Conservation (phyloP, 2,888 invertebrate genomes). For the Mactromeris polynyma region DNA sequence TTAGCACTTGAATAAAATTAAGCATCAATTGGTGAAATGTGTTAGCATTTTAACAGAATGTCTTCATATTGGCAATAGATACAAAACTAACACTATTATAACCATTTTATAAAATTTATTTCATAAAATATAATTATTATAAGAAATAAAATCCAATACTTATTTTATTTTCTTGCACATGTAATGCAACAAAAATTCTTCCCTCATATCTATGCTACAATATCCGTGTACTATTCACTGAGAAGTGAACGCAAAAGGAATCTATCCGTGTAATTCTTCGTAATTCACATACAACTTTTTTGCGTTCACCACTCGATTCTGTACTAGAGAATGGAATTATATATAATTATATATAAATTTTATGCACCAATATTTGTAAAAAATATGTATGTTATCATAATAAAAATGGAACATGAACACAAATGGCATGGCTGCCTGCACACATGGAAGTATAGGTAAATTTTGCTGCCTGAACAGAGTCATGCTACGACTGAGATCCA, state of each 20-base stretch:
- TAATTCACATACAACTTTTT: neutral
- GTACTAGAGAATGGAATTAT: constrained; percentile 9
- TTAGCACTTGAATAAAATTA: too few species aligned
- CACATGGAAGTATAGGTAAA: constrained; percentile 5
- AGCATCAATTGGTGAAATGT: too few species aligned
- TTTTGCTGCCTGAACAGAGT: constrained; percentile 4
- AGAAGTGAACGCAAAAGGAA: neutral
- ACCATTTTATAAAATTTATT: constrained; percentile 26
- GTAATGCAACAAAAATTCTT: constrained; percentile 4
- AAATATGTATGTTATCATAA: constrained; percentile 10
- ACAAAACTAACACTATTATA: neutral
- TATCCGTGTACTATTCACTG: neutral
- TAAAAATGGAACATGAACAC: constrained; percentile 16
- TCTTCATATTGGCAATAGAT: neutral
- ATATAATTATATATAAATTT: neutral
- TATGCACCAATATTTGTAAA: constrained; percentile 19
- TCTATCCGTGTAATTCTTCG: neutral
- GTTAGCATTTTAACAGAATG: too few species aligned
- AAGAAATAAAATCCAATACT: constrained; percentile 28
- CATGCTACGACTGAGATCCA: neutral
- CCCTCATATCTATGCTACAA: neutral
- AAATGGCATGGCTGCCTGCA: constrained; percentile 13
- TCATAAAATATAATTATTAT: constrained; percentile 30
- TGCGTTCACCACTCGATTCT: neutral
- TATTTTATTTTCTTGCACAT: constrained; percentile 8